Evolutionary conservation across 2,888 invertebrate species (phyloP), one percentile per base, ranked within the genome.

Genomic region (Lutraria lutraria): DNA sequence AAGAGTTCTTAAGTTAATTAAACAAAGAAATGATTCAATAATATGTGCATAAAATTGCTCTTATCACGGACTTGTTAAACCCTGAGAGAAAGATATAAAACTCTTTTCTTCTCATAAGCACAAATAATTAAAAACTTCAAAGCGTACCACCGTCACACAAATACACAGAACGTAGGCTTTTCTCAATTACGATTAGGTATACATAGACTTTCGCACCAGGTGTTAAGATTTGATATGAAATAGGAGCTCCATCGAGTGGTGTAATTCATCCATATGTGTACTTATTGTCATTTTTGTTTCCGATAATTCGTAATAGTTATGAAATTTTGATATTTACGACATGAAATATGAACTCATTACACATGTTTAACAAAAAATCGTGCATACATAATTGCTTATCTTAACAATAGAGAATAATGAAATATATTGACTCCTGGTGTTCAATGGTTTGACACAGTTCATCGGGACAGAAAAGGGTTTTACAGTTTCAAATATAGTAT

Each of bases 71-170:
- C 16, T 0, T 63, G 63, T 63, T 31, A n/a, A 83, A 63, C 63
- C 43, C 68, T 15, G 34, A 25, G 56, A 16, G 60, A 19, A 21
- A n/a, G 63, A n/a, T 63, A 31, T 63, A 83, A 83, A 63, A 83
- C 21, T 31, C 43, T 25, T 72, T 83, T 76, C 82, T 63, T 34
- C 52, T 79, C 29, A 68, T 72, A 81, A 85, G 76, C 87, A 82
- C 76, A 88, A 88, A 85, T 87, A 88, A 81, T 88, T 85, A 88
- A 68, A 88, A 82, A 88, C 84, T 76, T 89, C 88, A 89, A 90
- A 92, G 89, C 60, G 54, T 86, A 56, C 89, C 90, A 86, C 43
- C 56, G 63, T 52, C 76, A 72, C 43, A 60, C 79, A 81, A 90
- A 89, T 89, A 88, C 87, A 89, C 83, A 84, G 88, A 43, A 83